phyloP scores from a whole-genome alignment of 2,113 vertebrate species.

The Campylomormyrus numenius region DNA sequence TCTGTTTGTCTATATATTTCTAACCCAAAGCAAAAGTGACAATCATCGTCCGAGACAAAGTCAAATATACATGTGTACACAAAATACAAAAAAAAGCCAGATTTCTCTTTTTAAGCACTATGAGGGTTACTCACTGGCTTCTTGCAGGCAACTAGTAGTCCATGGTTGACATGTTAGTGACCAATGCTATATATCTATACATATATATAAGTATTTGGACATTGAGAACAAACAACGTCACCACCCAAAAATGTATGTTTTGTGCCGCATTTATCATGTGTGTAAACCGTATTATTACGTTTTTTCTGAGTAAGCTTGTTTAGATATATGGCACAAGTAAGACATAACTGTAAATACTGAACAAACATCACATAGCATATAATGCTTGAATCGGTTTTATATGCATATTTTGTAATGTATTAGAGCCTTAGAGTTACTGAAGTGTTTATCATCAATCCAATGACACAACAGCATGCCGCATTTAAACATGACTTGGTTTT shows the following conservation, averaged over 20 bases:
- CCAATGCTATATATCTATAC: neutral
- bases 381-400: neutral
- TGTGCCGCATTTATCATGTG: neutral
- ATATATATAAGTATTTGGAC: neutral
- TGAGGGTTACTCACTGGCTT: neutral
- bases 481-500: neutral
- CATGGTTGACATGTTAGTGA: neutral
- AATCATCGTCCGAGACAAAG: neutral
- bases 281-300: neutral
- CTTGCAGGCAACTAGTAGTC: neutral
- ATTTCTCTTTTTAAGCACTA: neutral
- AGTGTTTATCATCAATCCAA: neutral
- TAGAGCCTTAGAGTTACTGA: neutral
- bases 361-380: neutral
- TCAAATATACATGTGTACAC: neutral
- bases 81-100: neutral
- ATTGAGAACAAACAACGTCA: neutral
- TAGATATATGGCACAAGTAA: neutral
- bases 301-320: neutral
- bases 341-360: neutral
- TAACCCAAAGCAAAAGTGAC: neutral
- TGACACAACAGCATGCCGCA: neutral
- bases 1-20: neutral
- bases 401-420: neutral
- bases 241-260: neutral